Percentiles rank a stretch among this genome's conserved stretches.
Conservation (phyloP, 2,113 vertebrate species). For the Synodontis membranacea region DNA sequence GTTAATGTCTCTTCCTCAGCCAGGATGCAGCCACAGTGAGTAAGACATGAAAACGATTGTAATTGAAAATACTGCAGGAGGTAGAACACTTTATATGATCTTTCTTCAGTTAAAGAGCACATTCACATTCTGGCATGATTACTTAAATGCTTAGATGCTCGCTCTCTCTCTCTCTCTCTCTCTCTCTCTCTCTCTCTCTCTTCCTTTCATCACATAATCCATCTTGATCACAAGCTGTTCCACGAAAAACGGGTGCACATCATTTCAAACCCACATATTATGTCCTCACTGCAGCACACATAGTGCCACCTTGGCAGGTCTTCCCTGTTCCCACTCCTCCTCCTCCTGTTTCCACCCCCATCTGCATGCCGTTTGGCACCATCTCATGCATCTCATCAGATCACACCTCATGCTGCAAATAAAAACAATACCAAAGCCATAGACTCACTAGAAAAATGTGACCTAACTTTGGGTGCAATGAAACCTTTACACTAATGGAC, state of each 20-base stretch:
- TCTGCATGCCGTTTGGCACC: conserved; percentile 40
- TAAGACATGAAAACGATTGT: conserved; percentile 32
- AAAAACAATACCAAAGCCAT: conserved; percentile 19
- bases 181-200: conserved; percentile 11
- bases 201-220: conserved; percentile 15
- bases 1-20: conserved; percentile 24
- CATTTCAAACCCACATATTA: conserved; percentile 29
- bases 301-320: not conserved
- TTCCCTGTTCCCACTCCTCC: not conserved
- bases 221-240: conserved; percentile 17
- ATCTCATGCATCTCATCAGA: conserved; percentile 47
- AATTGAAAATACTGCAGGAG: conserved; percentile 20
- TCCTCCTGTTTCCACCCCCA: conserved; percentile 24
- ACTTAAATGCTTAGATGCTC: conserved; percentile 40
- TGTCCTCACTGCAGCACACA: not conserved
- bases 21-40: conserved; percentile 21
- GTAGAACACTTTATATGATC: conserved; percentile 44
- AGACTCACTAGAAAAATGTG: conserved; percentile 24
- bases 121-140: conserved; percentile 53
- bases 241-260: not conserved
- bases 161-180: conserved; percentile 17
- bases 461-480: conserved; percentile 47
- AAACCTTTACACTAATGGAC: conserved; percentile 50
- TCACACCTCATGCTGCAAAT: conserved; percentile 46
- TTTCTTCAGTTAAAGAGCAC: conserved; percentile 29